Conservation (phyloP, 2,797 vertebrate species). For the Hypotaenidia okinawae region DNA sequence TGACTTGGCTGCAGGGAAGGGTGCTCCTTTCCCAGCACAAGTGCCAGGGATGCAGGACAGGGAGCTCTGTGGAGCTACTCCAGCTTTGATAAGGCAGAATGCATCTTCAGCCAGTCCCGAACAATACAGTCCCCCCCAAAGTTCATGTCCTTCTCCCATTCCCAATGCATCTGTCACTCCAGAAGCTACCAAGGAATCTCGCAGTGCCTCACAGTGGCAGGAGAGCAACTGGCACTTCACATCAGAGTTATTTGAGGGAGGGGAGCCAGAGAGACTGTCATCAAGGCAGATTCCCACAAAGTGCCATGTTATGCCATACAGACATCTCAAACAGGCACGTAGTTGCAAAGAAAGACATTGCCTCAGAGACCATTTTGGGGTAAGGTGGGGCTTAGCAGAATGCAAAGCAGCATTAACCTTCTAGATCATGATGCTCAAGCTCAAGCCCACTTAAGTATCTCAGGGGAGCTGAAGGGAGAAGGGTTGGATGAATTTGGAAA, state of each 20-base stretch:
- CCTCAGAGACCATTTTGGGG: neutral
- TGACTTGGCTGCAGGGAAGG: neutral
- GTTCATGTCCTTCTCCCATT: neutral
- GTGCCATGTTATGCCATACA: neutral
- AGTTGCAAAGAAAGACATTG: neutral
- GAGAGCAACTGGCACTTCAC: neutral
- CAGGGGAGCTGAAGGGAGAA: neutral
- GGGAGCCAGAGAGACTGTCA: neutral
- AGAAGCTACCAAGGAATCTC: conserved; percentile 21
- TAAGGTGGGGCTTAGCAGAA: neutral
- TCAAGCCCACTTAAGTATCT: neutral
- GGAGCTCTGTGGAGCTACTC: neutral
- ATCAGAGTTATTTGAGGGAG: neutral
- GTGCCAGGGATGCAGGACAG: neutral
- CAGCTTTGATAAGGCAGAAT: neutral
- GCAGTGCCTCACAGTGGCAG: conserved; percentile 48
- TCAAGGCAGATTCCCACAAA: neutral
- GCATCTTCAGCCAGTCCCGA: neutral
- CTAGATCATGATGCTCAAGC: neutral
- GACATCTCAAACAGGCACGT: rapidly evolving
- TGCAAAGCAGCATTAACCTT: neutral
- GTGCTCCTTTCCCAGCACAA: neutral
- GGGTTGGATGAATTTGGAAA: neutral
- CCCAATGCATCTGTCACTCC: neutral
- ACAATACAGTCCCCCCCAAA: neutral